A percentile compares a stretch with the other conserved stretches of the same genome.
phyloP scores from a whole-genome alignment of 1,140 invertebrate species.

The Ceratitis capitata region DNA sequence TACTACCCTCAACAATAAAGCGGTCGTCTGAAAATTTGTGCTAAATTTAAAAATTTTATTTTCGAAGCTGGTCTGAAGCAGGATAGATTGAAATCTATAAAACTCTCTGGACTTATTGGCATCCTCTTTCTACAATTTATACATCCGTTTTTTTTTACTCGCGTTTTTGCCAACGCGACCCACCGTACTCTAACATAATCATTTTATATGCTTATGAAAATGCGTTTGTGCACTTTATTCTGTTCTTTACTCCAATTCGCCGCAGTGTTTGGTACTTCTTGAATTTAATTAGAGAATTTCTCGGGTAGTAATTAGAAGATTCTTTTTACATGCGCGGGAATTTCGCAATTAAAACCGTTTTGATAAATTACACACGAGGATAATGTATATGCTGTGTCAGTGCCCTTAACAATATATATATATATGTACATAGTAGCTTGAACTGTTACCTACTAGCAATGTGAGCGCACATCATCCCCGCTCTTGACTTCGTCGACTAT shows the following conservation, averaged over 20 bases:
- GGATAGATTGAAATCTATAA: no score
- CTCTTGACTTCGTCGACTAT: background rate
- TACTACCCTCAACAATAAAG: no score
- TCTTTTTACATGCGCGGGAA: constrained; percentile 42
- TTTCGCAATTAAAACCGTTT: constrained; percentile 44
- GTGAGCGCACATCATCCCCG: background rate
- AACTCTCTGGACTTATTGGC: no score
- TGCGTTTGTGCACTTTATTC: background rate
- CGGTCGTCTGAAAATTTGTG: no score
- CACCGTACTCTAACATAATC: background rate
- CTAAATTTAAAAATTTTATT: no score
- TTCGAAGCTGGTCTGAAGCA: no score
- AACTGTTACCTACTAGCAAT: constrained; percentile 19
- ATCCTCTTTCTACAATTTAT: no score
- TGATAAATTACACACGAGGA: constrained; percentile 42
- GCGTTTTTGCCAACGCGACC: background rate
- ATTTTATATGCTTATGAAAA: background rate
- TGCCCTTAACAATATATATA: background rate
- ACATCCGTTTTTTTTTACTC: no score
- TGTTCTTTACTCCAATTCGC: background rate
- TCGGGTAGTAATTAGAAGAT: constrained; percentile 41
- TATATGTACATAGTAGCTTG: no score
- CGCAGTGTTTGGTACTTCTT: constrained; percentile 32
- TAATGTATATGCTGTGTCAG: constrained; percentile 37
- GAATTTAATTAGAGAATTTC: constrained; percentile 42